phyloP scores from a whole-genome alignment of 92 coral and sea anemone genomes.

The Bergia sp. region DNA sequence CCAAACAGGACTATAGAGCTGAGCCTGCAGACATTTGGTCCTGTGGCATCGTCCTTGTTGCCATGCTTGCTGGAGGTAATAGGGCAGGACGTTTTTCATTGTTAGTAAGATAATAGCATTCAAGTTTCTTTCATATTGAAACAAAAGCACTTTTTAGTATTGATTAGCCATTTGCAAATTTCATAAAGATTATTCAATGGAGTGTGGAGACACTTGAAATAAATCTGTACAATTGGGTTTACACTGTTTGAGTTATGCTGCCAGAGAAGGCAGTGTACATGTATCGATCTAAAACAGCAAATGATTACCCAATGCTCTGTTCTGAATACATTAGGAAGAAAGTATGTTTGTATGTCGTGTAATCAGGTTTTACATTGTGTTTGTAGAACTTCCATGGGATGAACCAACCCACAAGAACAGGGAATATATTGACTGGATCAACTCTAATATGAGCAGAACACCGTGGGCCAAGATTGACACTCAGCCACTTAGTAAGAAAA shows the following conservation, averaged over 20 bases:
- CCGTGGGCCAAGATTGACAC: slow-evolving; percentile 96
- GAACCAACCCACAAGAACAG: slow-evolving; percentile 80
- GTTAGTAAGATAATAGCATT: too few species aligned
- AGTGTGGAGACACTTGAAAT: too few species aligned
- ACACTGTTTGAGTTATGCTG: too few species aligned
- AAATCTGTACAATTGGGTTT: too few species aligned
- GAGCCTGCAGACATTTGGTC: slow-evolving; percentile 99
- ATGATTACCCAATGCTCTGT: not conserved
- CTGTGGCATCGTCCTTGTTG: slow-evolving; percentile 95
- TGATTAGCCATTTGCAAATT: too few species aligned
- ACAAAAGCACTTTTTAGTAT: too few species aligned
- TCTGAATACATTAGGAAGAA: not conserved
- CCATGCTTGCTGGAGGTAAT: slow-evolving; percentile 98
- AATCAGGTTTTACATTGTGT: not conserved
- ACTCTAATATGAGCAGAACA: slow-evolving; percentile 67
- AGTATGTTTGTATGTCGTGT: not conserved
- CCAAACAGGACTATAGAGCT: slow-evolving; percentile 88
- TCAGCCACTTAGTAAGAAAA: slow-evolving; percentile 70
- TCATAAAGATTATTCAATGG: too few species aligned
- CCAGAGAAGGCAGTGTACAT: not conserved
- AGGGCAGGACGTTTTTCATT: not conserved
- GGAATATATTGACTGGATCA: slow-evolving; percentile 83
- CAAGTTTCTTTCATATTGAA: too few species aligned
- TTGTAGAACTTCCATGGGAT: slow-evolving; percentile 95
- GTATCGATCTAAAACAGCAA: not conserved